A percentile compares a stretch with the other conserved stretches of the same genome.
These are phyloP conservation scores for Sitodiplosis mosellana DNA, from an alignment of 1,140 invertebrate species.

Conservation along the genomic window DNA sequence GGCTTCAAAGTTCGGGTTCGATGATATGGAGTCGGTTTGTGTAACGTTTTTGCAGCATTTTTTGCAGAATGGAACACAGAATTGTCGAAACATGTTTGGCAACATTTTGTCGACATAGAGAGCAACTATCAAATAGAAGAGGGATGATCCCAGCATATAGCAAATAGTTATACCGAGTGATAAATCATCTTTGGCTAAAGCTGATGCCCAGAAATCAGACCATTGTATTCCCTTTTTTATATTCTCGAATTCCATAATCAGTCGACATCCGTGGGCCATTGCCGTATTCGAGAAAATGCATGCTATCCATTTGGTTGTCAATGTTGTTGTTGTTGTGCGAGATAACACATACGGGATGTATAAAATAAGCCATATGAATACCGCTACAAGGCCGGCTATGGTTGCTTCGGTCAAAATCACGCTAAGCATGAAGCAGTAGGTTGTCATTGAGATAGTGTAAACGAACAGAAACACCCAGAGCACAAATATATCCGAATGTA, in stretches of 20 bases:
- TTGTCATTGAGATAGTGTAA: constrained; percentile 27
- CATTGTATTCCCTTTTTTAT: constrained; percentile 40
- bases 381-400: constrained; percentile 36
- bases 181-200: constrained; percentile 52
- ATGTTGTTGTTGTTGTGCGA: constrained; percentile 24
- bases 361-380: constrained; percentile 47
- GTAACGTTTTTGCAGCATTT: constrained; percentile 26
- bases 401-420: constrained; percentile 38
- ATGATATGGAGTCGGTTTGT: too few species aligned
- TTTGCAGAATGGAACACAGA: constrained; percentile 53
- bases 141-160: constrained; percentile 42
- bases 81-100: constrained; percentile 52
- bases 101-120: constrained; percentile 57
- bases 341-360: constrained; percentile 25
- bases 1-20: constrained; percentile 30
- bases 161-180: constrained; percentile 41
- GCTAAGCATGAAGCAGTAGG: constrained; percentile 42
- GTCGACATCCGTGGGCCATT: constrained; percentile 47
- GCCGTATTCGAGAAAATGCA: constrained; percentile 47
- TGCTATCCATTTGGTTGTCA: constrained; percentile 25
- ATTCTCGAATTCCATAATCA: constrained; percentile 44
- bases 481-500: constrained; percentile 16
- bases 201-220: constrained; percentile 45
- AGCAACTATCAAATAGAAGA: constrained; percentile 45
- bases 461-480: constrained; percentile 29